phyloP scores from a whole-genome alignment of 1,140 invertebrate species.

The Melitaea cinxia region DNA sequence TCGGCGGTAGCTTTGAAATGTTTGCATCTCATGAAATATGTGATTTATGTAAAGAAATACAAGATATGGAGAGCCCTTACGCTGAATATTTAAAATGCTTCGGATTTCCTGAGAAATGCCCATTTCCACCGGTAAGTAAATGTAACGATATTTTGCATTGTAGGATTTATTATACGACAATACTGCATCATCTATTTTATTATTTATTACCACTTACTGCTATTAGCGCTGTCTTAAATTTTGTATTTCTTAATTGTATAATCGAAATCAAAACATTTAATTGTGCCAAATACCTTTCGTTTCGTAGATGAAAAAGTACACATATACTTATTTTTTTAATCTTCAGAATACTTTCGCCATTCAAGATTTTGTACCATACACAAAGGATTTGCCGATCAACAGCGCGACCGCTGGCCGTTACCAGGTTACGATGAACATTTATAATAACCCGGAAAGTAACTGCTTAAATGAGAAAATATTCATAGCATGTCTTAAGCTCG shows the following conservation, averaged over 20 bases:
- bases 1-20: constrained; percentile 32
- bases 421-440: constrained; percentile 42
- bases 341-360: constrained; percentile 41
- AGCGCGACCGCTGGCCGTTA: constrained; percentile 44
- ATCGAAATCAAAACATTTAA: no score
- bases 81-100: constrained; percentile 41
- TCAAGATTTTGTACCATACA: constrained; percentile 36
- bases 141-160: not conserved
- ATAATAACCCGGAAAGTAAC: constrained; percentile 29
- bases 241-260: no score
- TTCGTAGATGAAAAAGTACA: no score
- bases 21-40: constrained; percentile 46
- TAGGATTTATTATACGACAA: no score
- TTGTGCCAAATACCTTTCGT: no score
- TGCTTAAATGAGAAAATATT: constrained; percentile 37
- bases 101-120: constrained; percentile 43
- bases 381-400: constrained; percentile 45
- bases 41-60: constrained; percentile 45
- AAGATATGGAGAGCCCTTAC: constrained; percentile 35
- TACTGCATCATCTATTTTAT: no score
- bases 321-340: constrained; percentile 10
- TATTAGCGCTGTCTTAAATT: no score
- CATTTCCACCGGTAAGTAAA: constrained; percentile 46
- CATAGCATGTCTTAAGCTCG: constrained; percentile 42
- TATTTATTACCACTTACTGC: no score